Base-by-base conservation (phyloP, 2,888 invertebrate genomes). In the Cordylochernes scorpioides region DNA sequence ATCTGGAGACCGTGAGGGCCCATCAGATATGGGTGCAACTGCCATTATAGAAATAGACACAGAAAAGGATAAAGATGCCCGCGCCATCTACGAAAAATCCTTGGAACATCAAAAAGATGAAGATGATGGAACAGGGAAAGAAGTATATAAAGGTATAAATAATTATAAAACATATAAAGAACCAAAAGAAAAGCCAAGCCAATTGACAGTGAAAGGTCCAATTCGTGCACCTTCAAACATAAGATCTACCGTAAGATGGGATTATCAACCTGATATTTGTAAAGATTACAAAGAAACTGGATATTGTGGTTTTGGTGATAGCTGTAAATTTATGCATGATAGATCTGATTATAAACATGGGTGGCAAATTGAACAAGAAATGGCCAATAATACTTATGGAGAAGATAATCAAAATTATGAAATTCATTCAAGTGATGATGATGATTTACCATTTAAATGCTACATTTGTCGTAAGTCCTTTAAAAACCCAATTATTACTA, bases 231-330 rank as follows among this genome's bases (percentile, higher is more conserved):
- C 94, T 0, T 37, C 40, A 13, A 41, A 42, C 30, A 39, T 43
- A 3, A 32, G 41, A 27, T 73, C 91, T 1, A 94, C 94, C 0
- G 91, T 97, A 38, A 59, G 94, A 49, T 97, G 97, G 94, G 97
- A 97, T 51, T 97, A 94, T 52, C 91, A 94, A 47, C 97, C 97
- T 0, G 94, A 99, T 49, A 84, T 97, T 33, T 97, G 97, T 54
- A 97, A 97, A 54, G 97, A 99, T 55, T 97, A 80, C 50, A 99
- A 97, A 50, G 97, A 97, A 53, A 97, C 97, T 0, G 97, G 97
- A 0, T 97, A 78, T 55, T 99, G 97, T 59, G 94, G 94, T 0
- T 97, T 97, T 57, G 97, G 97, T 54, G 94, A 99, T 47, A 86
- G 86, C 34, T 99, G 97, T 55, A 99, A 94, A 51, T 99, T 99